Percentiles rank a stretch among this genome's conserved stretches.
phyloP scores from a whole-genome alignment of 2,113 vertebrate genomes.

The Ceratotherium simum region DNA sequence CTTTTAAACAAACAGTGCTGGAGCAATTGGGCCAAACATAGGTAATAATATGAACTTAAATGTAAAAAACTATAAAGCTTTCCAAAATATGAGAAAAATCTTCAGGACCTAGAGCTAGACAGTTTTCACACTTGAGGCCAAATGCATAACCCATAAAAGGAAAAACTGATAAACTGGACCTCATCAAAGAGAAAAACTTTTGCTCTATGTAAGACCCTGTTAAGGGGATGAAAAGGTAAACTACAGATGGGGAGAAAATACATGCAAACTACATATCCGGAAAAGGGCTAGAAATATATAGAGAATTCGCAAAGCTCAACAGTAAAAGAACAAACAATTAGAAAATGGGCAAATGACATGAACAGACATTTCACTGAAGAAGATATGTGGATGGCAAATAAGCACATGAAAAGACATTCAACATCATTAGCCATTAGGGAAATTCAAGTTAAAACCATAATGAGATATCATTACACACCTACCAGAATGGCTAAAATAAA shows the following conservation, averaged over 20 bases:
- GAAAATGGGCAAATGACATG: background rate
- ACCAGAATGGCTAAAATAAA: background rate
- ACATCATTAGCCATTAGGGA: background rate
- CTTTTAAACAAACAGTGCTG: background rate
- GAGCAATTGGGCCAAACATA: background rate
- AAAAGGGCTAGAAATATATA: background rate
- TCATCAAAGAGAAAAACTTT: constrained; percentile 16
- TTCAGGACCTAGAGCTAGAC: background rate
- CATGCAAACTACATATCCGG: background rate
- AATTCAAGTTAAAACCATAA: constrained; percentile 14
- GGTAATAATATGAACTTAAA: background rate
- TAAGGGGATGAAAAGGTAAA: background rate
- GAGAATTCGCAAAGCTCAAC: background rate
- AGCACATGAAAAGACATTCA: background rate
- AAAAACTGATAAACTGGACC: background rate
- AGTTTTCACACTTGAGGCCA: background rate
- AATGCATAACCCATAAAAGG: background rate
- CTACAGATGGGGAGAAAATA: background rate
- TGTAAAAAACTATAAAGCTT: background rate
- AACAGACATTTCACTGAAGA: background rate
- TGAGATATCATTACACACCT: background rate
- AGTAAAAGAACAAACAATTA: background rate
- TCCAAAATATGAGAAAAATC: background rate
- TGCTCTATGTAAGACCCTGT: background rate
- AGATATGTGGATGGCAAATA: background rate